Evolutionary conservation across 2,888 invertebrate genomes (phyloP), one percentile per base, ranked within the genome.

Genomic region (Laspeyria flexula): DNA sequence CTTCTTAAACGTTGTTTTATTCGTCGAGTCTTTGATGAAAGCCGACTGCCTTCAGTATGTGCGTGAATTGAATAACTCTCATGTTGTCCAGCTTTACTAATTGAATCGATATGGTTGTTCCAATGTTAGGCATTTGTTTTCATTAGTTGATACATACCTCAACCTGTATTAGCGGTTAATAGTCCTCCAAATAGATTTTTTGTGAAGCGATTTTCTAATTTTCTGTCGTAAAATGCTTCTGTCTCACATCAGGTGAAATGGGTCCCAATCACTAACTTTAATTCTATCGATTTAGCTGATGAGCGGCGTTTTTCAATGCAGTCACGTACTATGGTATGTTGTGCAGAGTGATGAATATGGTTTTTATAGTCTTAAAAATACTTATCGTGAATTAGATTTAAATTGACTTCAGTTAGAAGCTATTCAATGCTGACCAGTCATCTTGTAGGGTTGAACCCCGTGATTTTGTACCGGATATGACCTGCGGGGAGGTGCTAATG

Each of bases 401-500:
- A 81, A 84, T 83, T 80, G 67, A 71, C 60, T 73, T 48, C 21
- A 62, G 66, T 77, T 73, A 78, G 63, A 62, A 76, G 60, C 59
- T 69, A 66, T 48, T 64, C 76, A 60, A 59, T 69, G 64, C 46
- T 72, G 69, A 56, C 77, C 40, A 83, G 85, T 83, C 83, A 85
- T 83, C 77, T 73, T 60, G 55, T 71, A 71, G 83, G 82, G 82
- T 78, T 66, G 47, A 50, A 76, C 83, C 85, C 83, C 75, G 79
- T 82, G 82, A 85, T 86, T 83, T 74, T 66, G 57, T 77, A 83
- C 88, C 88, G 90, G 90, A 90, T 85, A 85, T 86, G 68, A 84
- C 81, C 80, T 68, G 77, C 76, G 75, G 85, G 79, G 77, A 83
- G 75, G 85, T 79, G 84, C 72, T 87, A 87, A 88, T 88, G 77